phyloP scores from a whole-genome alignment of 37 sponge, comb jelly and placozoan species.

The Eunapius fragilis region DNA sequence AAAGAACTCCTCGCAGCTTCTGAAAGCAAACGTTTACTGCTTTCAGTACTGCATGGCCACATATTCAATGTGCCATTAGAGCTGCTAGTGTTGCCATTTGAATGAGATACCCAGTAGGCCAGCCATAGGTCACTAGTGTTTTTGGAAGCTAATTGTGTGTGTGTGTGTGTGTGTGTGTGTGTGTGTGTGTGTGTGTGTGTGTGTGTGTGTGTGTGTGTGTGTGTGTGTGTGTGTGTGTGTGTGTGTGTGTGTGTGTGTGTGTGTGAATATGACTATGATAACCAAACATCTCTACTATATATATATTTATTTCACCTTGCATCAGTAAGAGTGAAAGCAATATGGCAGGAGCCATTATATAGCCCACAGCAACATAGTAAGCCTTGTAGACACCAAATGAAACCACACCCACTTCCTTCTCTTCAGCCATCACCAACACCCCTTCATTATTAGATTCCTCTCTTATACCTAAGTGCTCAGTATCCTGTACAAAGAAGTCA shows the following conservation, averaged over 20 bases:
- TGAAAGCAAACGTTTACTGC: background rate
- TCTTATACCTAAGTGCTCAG: background rate
- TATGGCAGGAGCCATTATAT: conserved; percentile 70
- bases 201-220: too few species aligned
- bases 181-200: too few species aligned
- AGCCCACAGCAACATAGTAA: conserved; percentile 88
- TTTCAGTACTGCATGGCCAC: background rate
- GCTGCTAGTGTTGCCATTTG: conserved; percentile 2
- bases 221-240: too few species aligned
- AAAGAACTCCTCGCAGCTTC: background rate
- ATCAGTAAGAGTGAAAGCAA: conserved; percentile 83
- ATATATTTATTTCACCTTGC: conserved; percentile 89
- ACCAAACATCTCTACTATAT: background rate
- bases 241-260: too few species aligned
- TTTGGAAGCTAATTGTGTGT: conserved; percentile 58
- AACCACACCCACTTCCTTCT: conserved; percentile 86
- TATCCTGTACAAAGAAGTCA: background rate
- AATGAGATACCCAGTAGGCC: conserved; percentile 80
- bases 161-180: too few species aligned
- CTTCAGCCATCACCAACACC: conserved; percentile 89
- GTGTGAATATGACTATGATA: background rate
- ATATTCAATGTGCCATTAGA: background rate
- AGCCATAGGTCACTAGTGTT: conserved; percentile 90
- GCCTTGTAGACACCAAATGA: conserved; percentile 84
- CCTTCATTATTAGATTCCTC: conserved; percentile 2